phyloP scores from a whole-genome alignment of 2,797 vertebrate species.

The Tenualosa ilisha region DNA sequence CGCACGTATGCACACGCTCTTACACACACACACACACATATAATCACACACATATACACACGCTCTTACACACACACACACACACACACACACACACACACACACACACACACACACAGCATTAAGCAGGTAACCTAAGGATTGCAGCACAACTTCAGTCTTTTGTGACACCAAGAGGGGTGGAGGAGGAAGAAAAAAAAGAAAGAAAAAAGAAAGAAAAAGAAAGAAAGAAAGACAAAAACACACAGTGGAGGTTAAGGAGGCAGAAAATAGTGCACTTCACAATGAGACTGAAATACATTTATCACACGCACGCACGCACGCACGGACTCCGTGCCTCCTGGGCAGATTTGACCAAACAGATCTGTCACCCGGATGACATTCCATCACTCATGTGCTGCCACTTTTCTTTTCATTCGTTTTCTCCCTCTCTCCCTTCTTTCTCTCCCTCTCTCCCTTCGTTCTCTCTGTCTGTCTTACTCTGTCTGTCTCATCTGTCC shows the following conservation, averaged over 20 bases:
- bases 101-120: no score
- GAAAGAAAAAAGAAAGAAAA: no score
- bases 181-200: neutral
- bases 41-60: neutral
- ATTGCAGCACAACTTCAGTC: neutral
- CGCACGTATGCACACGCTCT: neutral
- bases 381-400: slow-evolving; percentile 10
- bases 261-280: no score
- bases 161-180: neutral
- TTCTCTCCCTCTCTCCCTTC: neutral
- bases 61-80: no score
- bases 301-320: neutral
- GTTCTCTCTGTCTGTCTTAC: neutral
- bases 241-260: no score
- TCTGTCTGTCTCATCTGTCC: neutral
- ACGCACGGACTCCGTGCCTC: neutral
- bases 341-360: neutral
- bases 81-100: no score
- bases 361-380: neutral
- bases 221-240: no score
- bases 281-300: neutral
- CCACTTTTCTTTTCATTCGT: slow-evolving; percentile 23
- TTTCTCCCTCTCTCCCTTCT: no score
- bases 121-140: neutral
- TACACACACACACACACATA: neutral